Conservation (phyloP, 30 jellyfish, hydroid and myxozoan genomes). For the Cassiopea andromeda region DNA sequence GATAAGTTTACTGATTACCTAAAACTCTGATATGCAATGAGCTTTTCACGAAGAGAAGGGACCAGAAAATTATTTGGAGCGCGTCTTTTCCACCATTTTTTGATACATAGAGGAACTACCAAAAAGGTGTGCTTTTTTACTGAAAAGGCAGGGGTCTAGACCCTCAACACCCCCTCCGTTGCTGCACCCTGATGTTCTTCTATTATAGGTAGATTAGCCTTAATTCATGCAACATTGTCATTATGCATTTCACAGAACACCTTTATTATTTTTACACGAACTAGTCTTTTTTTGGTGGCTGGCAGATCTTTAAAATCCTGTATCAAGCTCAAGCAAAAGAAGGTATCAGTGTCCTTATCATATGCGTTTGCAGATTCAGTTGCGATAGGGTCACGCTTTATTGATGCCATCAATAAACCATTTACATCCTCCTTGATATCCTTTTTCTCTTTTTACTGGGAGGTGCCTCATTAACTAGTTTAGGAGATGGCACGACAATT, state of each 20-base stretch:
- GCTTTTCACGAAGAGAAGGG: background rate
- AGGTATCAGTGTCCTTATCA: background rate
- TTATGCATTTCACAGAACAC: background rate
- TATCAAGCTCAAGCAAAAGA: background rate
- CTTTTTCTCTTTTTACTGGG: background rate
- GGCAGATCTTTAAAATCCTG: background rate
- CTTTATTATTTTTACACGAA: background rate
- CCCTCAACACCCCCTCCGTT: too few relatives aligned
- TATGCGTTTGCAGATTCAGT: background rate
- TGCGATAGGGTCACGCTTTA: background rate
- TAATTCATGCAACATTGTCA: background rate
- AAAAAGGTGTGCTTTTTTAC: too few relatives aligned
- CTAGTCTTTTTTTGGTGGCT: background rate
- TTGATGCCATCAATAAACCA: background rate
- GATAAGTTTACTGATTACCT: background rate
- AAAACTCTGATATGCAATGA: too few relatives aligned
- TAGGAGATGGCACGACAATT: background rate
- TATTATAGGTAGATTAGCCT: background rate
- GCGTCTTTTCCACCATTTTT: too few relatives aligned
- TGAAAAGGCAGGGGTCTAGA: too few relatives aligned
- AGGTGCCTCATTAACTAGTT: background rate
- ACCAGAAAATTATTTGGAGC: background rate
- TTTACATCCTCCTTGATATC: background rate
- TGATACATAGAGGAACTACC: too few relatives aligned
- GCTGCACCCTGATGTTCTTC: background rate